Conservation (phyloP, 2,113 vertebrate genomes). For the Scytalopus superciliaris region DNA sequence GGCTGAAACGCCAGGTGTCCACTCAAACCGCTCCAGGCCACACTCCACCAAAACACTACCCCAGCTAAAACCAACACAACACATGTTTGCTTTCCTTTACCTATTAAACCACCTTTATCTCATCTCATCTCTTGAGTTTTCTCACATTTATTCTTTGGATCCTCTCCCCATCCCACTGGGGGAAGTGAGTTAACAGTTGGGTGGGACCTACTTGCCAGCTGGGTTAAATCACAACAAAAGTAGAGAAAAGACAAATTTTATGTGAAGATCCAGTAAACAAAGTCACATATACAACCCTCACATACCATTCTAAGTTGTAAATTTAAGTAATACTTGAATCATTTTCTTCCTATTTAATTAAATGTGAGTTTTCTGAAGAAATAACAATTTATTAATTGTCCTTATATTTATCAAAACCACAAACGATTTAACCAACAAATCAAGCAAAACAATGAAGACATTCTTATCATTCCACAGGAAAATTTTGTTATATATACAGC, state of each 20-base stretch:
- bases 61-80: neutral
- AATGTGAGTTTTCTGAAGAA: neutral
- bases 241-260: neutral
- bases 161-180: neutral
- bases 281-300: neutral
- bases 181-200: neutral
- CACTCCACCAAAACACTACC: too few species aligned
- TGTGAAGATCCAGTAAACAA: neutral
- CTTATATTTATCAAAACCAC: neutral
- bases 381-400: neutral
- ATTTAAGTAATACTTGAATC: neutral
- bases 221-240: neutral
- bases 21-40: too few species aligned
- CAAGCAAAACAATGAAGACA: neutral
- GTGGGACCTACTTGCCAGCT: neutral
- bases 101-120: neutral
- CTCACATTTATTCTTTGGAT: neutral
- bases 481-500: slow-evolving; percentile 11
- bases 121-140: neutral
- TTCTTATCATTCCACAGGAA: neutral
- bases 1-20: too few species aligned
- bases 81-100: neutral
- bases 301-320: neutral
- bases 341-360: neutral
- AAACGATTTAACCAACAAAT: neutral